Base-by-base conservation (phyloP, 2,888 invertebrate genomes). In the Altica lythri region DNA sequence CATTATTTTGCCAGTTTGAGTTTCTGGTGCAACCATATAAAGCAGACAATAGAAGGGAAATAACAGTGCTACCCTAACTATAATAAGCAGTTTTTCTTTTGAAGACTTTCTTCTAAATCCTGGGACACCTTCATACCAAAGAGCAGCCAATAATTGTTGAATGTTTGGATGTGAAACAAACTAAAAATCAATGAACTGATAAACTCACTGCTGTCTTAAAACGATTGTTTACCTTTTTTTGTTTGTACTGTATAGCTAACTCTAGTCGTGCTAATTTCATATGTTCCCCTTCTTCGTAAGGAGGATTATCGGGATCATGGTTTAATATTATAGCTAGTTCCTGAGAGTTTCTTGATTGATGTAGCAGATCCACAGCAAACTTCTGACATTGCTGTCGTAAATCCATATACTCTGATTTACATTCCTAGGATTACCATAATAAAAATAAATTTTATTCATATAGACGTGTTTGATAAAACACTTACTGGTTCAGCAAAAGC, bases 91-190 rank as follows among this genome's bases (percentile, higher is more conserved):
- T 79, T 90, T 91, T 72, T 88, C 83, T 30, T 84, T 68, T 6
- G 87, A 79, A 10, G 86, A 84, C 79, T 91, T 90, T 25, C 95
- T 83, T 8, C 95, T 83, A 78, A 96, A 96, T 1, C 95, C 95
- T 0, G 95, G 95, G 16, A 96, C 84, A 0, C 95, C 96, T 66
- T 95, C 95, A 75, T 95, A 95, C 95, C 96, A 96, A 65, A 96
- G 85, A 0, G 93, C 84, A 0, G 93, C 92, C 25, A 95, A 77
- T 3, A 95, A 80, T 75, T 96, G 95, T 74, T 96, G 95, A 65
- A 95, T 92, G 75, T 93, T 94, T 2, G 95, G 90, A 77, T 96
- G 95, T n/a, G 95, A 89, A 4, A 64, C 69, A 57, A 67, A 70
- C 69, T 68, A 55, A 40, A 51, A 61, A 57, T 35, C 19, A 48